Conservation (phyloP, 92 coral and sea anemone species). For the Isaurus tuberculatus region DNA sequence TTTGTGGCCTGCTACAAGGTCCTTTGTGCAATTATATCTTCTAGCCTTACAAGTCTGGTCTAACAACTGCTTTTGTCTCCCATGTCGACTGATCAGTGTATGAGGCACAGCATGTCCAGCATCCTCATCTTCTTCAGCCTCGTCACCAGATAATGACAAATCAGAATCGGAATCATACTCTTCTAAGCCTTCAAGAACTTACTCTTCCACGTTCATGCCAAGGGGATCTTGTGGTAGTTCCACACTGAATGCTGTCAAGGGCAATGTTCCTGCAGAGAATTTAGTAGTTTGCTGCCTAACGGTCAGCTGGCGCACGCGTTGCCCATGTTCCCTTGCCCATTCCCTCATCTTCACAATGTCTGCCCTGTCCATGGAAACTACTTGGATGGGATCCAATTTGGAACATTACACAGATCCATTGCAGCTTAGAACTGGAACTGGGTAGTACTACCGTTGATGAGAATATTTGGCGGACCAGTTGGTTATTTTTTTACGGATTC, state of each 20-base stretch:
- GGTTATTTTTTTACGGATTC: too few species aligned
- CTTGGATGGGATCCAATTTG: constrained; percentile 37
- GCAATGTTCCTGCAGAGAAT: constrained; percentile 39
- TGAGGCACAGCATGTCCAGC: neutral
- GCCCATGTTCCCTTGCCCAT: constrained; percentile 27
- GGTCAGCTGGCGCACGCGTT: constrained; percentile 8
- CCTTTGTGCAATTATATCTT: too few species aligned
- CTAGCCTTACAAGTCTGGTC: too few species aligned
- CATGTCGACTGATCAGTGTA: neutral
- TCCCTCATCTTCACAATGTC: constrained; percentile 37
- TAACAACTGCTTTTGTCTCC: neutral
- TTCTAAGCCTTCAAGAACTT: constrained; percentile 14
- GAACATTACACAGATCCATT: neutral
- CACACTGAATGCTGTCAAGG: constrained; percentile 30
- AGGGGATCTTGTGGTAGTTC: constrained; percentile 23
- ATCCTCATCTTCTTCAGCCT: constrained; percentile 34
- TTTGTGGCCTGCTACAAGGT: too few species aligned
- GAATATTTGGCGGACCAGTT: constrained; percentile 45
- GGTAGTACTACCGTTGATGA: constrained; percentile 44
- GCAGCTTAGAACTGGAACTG: constrained; percentile 25
- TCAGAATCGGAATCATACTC: constrained; percentile 30
- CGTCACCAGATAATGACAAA: constrained; percentile 31
- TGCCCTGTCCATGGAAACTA: constrained; percentile 28
- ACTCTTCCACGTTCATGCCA: constrained; percentile 3
- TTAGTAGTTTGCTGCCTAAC: constrained; percentile 40